Evolutionary conservation across 2,113 vertebrate genomes (phyloP).

Genomic region (Zosterops lateralis): DNA sequence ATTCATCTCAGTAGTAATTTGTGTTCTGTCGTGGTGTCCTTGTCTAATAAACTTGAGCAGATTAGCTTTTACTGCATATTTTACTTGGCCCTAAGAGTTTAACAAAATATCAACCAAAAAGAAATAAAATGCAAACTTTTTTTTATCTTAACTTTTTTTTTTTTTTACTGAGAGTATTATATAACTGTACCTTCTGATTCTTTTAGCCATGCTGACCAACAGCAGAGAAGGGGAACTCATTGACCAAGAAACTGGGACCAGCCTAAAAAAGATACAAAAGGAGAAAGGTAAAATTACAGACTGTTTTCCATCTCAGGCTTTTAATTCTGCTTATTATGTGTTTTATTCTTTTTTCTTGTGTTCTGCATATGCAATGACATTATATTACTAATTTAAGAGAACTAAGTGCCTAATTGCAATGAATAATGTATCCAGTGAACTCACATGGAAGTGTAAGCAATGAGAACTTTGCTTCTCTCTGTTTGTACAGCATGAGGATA

Average conservation of each 20-base stretch:
- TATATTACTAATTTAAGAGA: not conserved
- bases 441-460: slow-evolving; percentile 7
- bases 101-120: not conserved
- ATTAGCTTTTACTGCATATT: not conserved
- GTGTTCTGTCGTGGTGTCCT: not conserved
- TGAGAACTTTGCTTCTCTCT: not conserved
- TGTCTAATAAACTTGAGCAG: not conserved
- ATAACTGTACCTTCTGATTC: slow-evolving; percentile 23
- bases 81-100: not conserved
- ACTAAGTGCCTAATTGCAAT: slow-evolving; percentile 22
- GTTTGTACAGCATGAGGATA: not conserved
- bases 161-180: not conserved
- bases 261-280: slow-evolving; percentile 85
- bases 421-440: slow-evolving; percentile 23
- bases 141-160: not conserved
- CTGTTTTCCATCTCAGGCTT: not conserved
- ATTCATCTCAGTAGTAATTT: not conserved
- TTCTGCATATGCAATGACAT: not conserved
- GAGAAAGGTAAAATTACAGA: slow-evolving; percentile 82
- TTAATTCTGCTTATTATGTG: not conserved
- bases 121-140: not conserved
- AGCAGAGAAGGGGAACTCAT: slow-evolving; percentile 77
- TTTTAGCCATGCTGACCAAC: slow-evolving; percentile 73
- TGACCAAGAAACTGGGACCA: slow-evolving; percentile 79
- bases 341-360: not conserved